Base-by-base conservation (phyloP, 2,113 vertebrate genomes). In the Trichomycterus rosablanca region DNA sequence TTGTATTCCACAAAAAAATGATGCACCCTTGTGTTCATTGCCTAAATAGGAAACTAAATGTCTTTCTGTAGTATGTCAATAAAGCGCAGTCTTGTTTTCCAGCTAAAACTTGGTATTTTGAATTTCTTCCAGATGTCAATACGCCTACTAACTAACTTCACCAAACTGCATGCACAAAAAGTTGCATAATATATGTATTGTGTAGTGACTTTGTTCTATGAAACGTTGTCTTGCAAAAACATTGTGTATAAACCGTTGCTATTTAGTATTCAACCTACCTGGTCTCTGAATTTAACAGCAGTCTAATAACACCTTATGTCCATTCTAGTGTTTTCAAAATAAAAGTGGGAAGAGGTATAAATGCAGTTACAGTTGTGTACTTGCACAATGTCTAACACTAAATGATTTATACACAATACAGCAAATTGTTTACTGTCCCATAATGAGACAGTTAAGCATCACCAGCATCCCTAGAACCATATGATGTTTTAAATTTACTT, bases 11-110 rank as follows among this genome's bases (percentile, higher is more conserved):
- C 83, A 89, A 83, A 89, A 89, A 91, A 58, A 84, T 89, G 89
- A 86, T 88, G 84, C 90, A 84, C 87, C 37, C 37, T 89, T 93
- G 91, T 94, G 90, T 96, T 89, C 89, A 84, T 87, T 90, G 91
- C 90, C 88, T 94, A 96, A 97, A 86, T 95, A 95, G 93, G 91
- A 89, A 91, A 87, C 91, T 92, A 90, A 90, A 81, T 85, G 89
- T 85, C 87, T 92, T 88, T 89, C 90, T 91, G 83, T 88, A 85
- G 87, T 89, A 83, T 93, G 91, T 93, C 90, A 95, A 97, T 96
- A 97, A 94, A 95, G 91, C 92, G 91, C 89, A 92, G 91, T 91
- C 88, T 90, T 93, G 90, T 91, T 92, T 91, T 82, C 89, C 92
- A 91, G 90, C 89, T 70, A 87, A 84, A 80, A 88, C 81, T 7